Evolutionary conservation across 2,888 invertebrate species (phyloP).

Genomic region (Dolichopus griseipennis): DNA sequence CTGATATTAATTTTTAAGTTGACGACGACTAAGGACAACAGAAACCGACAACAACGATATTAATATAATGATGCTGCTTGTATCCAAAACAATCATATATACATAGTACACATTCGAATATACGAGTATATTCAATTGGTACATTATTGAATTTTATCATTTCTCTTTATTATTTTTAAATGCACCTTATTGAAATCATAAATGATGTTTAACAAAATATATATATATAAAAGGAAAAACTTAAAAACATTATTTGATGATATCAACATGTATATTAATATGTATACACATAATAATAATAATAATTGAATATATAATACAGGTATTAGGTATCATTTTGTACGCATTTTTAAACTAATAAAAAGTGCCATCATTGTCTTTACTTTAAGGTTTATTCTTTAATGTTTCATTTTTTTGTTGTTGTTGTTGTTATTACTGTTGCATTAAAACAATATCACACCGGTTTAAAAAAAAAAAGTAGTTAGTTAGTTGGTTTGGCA

Average conservation of each 20-base stretch:
- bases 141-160: not conserved
- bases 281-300: too few relatives aligned
- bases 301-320: too few relatives aligned
- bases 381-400: not conserved
- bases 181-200: not conserved
- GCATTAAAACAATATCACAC: constrained; percentile 9
- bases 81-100: too few relatives aligned
- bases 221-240: too few relatives aligned
- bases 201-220: too few relatives aligned
- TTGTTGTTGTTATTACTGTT: not conserved
- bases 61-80: too few relatives aligned
- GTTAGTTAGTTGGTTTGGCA: not conserved
- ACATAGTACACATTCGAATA: too few relatives aligned
- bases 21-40: not conserved
- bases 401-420: not conserved
- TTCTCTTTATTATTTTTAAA: not conserved
- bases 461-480: not conserved
- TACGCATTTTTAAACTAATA: constrained; percentile 14
- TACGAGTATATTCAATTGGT: not conserved
- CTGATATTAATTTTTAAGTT: not conserved
- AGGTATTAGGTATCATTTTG: not conserved
- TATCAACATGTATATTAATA: not conserved
- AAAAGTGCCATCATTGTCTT: constrained; percentile 7
- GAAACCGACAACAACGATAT: too few relatives aligned
- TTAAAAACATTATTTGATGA: not conserved